phyloP scores from a whole-genome alignment of 2,113 vertebrate genomes.

The Syngnathoides biaculeatus region DNA sequence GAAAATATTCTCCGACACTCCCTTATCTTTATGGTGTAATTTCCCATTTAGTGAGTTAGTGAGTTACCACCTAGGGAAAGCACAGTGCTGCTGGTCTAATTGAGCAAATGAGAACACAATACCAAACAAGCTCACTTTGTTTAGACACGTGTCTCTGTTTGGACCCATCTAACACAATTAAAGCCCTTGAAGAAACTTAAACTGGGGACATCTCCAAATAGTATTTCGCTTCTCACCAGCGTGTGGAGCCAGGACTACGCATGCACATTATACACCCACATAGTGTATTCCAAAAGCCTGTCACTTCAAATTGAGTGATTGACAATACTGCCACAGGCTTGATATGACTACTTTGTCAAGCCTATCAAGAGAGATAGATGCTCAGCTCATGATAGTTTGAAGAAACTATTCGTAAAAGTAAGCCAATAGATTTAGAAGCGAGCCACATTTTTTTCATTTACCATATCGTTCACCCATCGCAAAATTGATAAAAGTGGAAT shows the following conservation, averaged over 20 bases:
- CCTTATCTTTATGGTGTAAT: constrained; percentile 72
- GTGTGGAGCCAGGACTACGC: neutral
- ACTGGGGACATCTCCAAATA: constrained; percentile 5
- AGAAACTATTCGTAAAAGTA: constrained; percentile 59
- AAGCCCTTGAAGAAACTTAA: constrained; percentile 10
- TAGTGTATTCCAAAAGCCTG: constrained; percentile 11
- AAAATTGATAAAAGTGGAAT: constrained; percentile 57
- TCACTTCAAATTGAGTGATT: constrained; percentile 8
- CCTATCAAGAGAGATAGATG: constrained; percentile 44
- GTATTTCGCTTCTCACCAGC: neutral
- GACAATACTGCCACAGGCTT: constrained; percentile 4
- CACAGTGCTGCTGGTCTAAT: constrained; percentile 60
- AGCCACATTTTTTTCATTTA: constrained; percentile 49
- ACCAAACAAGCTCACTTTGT: constrained; percentile 53
- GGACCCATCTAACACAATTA: constrained; percentile 18
- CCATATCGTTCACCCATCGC: constrained; percentile 52
- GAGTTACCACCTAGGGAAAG: constrained; percentile 62
- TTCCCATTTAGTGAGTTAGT: constrained; percentile 66
- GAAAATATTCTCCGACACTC: constrained; percentile 59
- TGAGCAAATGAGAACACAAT: constrained; percentile 59
- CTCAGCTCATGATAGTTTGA: constrained; percentile 42
- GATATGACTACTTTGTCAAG: constrained; percentile 44
- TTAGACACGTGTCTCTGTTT: constrained; percentile 42
- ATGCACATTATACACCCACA: neutral
- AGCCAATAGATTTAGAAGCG: constrained; percentile 44